phyloP scores from a whole-genome alignment of 2,888 invertebrate genomes.

The Fabriciana adippe region DNA sequence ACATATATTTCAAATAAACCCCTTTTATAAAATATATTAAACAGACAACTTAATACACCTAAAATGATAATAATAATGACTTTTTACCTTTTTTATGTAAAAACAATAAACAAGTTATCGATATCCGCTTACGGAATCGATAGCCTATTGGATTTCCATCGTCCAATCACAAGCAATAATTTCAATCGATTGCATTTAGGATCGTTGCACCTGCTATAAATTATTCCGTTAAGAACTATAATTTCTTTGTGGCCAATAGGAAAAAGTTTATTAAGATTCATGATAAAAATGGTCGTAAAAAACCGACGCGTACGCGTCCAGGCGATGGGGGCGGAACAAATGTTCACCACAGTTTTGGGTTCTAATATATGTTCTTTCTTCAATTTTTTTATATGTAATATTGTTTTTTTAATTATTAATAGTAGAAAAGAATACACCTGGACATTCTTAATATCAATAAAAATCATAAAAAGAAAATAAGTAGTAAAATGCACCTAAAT shows the following conservation, averaged over 20 bases:
- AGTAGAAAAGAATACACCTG: slow-evolving; percentile 29
- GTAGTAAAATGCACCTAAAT: neutral
- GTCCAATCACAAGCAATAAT: slow-evolving; percentile 61
- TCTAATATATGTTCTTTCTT: slow-evolving; percentile 65
- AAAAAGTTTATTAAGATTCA: slow-evolving; percentile 73
- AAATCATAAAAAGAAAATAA: neutral
- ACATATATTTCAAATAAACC: slow-evolving; percentile 27
- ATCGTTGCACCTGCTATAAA: slow-evolving; percentile 75
- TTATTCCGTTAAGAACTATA: slow-evolving; percentile 66
- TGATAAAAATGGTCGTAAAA: slow-evolving; percentile 58
- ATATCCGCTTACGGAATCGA: slow-evolving; percentile 47
- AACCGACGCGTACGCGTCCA: slow-evolving; percentile 55
- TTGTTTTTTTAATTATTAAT: neutral
- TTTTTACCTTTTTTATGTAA: neutral
- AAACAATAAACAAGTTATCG: neutral
- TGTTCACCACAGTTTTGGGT: slow-evolving; percentile 56
- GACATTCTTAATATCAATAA: slow-evolving; percentile 1
- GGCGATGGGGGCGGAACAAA: slow-evolving; percentile 72
- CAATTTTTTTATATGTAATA: slow-evolving; percentile 43
- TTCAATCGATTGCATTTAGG: slow-evolving; percentile 56
- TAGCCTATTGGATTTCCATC: slow-evolving; percentile 53
- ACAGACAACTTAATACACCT: neutral
- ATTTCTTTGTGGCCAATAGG: slow-evolving; percentile 76
- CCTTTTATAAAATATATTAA: neutral
- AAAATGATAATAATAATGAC: neutral